A percentile compares a stretch with the other conserved stretches of the same genome.
phyloP scores from a whole-genome alignment of 2,797 vertebrate species.

The Petrocephalus schoutedeni region DNA sequence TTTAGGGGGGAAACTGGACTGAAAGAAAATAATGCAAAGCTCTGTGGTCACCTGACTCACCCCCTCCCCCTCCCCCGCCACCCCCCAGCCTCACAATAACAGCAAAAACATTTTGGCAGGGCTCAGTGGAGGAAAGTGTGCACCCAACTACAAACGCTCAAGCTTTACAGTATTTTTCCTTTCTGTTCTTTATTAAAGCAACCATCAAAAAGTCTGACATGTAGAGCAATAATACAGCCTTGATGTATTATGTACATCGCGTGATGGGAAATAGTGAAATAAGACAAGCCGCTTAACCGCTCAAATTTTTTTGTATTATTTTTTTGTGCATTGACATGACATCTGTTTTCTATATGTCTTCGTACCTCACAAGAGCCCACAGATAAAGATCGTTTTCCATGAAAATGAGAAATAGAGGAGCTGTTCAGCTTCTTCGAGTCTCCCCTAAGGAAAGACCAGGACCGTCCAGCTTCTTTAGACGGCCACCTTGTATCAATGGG shows the following conservation, averaged over 20 bases:
- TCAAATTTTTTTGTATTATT: not conserved
- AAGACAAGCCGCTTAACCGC: not conserved
- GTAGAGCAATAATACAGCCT: not conserved
- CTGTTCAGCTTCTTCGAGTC: conserved; percentile 31
- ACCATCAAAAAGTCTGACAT: not conserved
- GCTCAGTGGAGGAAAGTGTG: not conserved
- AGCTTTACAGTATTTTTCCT: conserved; percentile 10
- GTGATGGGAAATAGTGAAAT: not conserved
- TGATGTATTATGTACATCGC: not conserved
- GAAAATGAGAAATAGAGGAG: conserved; percentile 25
- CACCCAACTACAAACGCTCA: not conserved
- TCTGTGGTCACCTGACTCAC: not conserved
- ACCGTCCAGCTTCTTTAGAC: conserved; percentile 39
- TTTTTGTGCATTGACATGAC: not conserved
- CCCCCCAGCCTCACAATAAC: not conserved
- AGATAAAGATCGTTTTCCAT: conserved; percentile 26
- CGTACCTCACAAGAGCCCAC: not conserved
- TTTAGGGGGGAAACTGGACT: not conserved
- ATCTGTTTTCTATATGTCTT: not conserved
- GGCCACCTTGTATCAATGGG: conserved; percentile 27
- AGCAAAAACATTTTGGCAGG: not conserved
- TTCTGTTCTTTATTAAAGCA: not conserved
- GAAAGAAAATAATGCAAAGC: not conserved
- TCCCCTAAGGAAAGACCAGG: conserved; percentile 22
- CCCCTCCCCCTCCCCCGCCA: not conserved